Conservation (phyloP, 2,888 invertebrate species). For the Mesorhabditis spiculigera region DNA sequence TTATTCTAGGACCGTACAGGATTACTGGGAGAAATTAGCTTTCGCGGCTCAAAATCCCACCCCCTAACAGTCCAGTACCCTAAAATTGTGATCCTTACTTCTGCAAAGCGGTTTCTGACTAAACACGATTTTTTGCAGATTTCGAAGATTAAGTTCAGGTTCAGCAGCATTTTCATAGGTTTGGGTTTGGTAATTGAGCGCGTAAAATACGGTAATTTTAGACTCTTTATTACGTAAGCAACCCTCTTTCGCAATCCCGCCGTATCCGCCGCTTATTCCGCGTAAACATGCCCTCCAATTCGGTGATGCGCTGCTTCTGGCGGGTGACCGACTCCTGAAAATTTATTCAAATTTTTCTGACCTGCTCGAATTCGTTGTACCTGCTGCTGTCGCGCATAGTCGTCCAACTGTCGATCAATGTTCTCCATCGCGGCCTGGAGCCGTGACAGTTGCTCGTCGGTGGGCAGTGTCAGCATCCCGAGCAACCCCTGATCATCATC, state of each 20-base stretch:
- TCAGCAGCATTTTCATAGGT: no score
- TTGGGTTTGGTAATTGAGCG: no score
- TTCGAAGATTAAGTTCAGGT: no score
- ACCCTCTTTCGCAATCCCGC: conserved; percentile 13
- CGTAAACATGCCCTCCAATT: conserved; percentile 24
- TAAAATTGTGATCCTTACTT: no score
- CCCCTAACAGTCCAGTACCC: no score
- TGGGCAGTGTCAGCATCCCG: conserved; percentile 12
- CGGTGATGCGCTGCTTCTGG: conserved; percentile 28
- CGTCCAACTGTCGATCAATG: not conserved
- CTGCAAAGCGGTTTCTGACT: no score
- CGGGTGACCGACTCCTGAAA: conserved; percentile 19
- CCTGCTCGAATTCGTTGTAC: not conserved
- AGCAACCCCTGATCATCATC: conserved; percentile 19
- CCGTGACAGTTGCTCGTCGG: conserved; percentile 21
- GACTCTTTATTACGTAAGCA: not conserved
- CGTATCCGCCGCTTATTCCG: conserved; percentile 22
- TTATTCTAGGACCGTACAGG: no score
- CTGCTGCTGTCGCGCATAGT: not conserved
- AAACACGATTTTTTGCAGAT: no score
- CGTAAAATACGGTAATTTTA: no score
- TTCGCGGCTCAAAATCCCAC: no score
- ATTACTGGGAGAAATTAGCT: no score
- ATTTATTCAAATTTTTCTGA: not conserved
- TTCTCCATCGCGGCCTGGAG: conserved; percentile 8